phyloP scores from a whole-genome alignment of 2,888 invertebrate genomes.

The Penaeus monodon region DNA sequence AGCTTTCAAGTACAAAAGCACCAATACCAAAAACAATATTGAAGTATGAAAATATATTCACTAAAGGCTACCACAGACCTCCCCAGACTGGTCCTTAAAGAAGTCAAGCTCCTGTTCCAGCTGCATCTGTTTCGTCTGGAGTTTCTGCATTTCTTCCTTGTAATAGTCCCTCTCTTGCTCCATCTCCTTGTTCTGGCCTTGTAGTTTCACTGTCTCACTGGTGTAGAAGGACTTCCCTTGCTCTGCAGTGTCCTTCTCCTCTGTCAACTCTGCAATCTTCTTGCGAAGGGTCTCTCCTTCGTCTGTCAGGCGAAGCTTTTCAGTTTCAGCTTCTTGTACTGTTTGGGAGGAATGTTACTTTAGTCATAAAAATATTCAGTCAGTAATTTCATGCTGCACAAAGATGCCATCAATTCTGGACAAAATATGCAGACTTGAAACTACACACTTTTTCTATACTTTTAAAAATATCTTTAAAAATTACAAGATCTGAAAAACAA shows the following conservation, averaged over 20 bases:
- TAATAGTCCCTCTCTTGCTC: conserved; percentile 54
- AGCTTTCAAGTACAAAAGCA: too few relatives aligned
- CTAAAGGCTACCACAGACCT: conserved; percentile 9
- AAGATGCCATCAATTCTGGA: too few relatives aligned
- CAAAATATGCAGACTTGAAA: too few relatives aligned
- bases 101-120: neutral
- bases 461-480: too few relatives aligned
- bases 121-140: conserved; percentile 10
- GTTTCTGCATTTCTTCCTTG: conserved; percentile 44
- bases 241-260: conserved; percentile 39
- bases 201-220: conserved; percentile 43
- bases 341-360: neutral
- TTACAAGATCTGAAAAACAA: too few relatives aligned
- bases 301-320: conserved; percentile 39
- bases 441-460: too few relatives aligned
- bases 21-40: too few relatives aligned
- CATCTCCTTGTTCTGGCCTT: conserved; percentile 32
- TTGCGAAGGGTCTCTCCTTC: conserved; percentile 39
- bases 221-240: conserved; percentile 52
- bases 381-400: too few relatives aligned
- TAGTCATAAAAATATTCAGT: too few relatives aligned
- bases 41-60: too few relatives aligned
- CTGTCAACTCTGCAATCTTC: conserved; percentile 34
- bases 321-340: conserved; percentile 52
- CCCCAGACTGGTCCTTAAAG: conserved; percentile 47